A percentile compares a stretch with the other conserved stretches of the same genome.
Evolutionary conservation across 2,888 invertebrate species (phyloP).

Genomic region (Margaritifera margaritifera): DNA sequence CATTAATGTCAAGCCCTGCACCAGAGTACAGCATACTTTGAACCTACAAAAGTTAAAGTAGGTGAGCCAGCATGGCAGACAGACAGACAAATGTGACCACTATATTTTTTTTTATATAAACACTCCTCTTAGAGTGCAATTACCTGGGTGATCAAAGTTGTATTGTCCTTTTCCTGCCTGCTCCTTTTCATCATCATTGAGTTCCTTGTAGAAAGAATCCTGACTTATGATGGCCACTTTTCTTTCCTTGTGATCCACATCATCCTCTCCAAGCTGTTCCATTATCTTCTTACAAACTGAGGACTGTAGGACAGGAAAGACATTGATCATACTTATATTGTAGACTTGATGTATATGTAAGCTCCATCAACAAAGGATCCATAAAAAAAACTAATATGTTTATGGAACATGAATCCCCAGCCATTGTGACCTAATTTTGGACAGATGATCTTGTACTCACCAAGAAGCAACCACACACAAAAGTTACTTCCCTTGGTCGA

Average conservation of each 20-base stretch:
- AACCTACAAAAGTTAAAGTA: no score
- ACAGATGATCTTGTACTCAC: no score
- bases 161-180: constrained; percentile 89
- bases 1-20: no score
- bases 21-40: no score
- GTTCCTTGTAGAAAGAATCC: constrained; percentile 95
- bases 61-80: background rate
- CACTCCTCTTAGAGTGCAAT: background rate
- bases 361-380: no score
- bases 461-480: no score
- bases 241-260: constrained; percentile 81
- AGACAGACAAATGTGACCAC: background rate
- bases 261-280: constrained; percentile 90
- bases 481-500: no score
- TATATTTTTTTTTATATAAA: background rate
- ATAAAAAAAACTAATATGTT: no score
- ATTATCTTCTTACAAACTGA: constrained; percentile 98
- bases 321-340: background rate
- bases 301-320: constrained; percentile 79
- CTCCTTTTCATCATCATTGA: constrained; percentile 85
- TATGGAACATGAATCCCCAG: no score
- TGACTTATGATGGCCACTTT: constrained; percentile 96
- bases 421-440: no score
- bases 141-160: constrained; percentile 97
- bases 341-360: no score